Evolutionary conservation across 2,113 vertebrate genomes (phyloP).

Genomic region (Lampris incognitus): DNA sequence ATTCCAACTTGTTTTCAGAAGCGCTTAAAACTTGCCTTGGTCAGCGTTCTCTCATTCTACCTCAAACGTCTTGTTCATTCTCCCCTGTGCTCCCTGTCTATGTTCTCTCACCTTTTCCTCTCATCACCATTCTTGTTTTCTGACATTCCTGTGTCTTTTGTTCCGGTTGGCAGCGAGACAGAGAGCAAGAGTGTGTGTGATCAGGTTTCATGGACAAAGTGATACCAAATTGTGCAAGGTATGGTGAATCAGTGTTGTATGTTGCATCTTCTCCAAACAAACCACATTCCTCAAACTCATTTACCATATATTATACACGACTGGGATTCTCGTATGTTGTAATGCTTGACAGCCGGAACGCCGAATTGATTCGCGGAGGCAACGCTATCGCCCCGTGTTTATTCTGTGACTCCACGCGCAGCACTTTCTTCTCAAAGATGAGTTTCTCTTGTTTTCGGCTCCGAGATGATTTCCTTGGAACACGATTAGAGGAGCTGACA

Average conservation of each 20-base stretch:
- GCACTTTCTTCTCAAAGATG: conserved; percentile 39
- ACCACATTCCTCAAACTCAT: conserved; percentile 43
- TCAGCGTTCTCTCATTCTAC: not conserved
- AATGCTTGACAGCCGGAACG: conserved; percentile 46
- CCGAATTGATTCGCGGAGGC: conserved; percentile 58
- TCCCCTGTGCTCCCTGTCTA: not conserved
- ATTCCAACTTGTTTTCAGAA: conserved; percentile 37
- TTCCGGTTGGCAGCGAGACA: not conserved
- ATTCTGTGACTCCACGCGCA: conserved; percentile 48
- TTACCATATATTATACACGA: conserved; percentile 37
- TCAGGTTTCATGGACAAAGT: conserved; percentile 43
- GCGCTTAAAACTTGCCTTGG: conserved; percentile 39
- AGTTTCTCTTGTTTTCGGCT: conserved; percentile 52
- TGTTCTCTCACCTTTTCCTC: not conserved
- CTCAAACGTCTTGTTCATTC: not conserved
- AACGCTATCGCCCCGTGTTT: conserved; percentile 60
- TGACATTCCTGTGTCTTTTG: conserved; percentile 27
- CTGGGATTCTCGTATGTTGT: conserved; percentile 31
- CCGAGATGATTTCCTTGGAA: conserved; percentile 55
- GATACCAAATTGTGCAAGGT: conserved; percentile 11
- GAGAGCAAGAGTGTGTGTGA: conserved; percentile 27
- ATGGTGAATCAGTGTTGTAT: not conserved
- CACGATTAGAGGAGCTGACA: conserved; percentile 61
- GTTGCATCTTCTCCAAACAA: conserved; percentile 33
- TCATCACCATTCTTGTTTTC: no score